Conservation (phyloP, 2,797 vertebrate genomes). For the Lerista edwardsae region DNA sequence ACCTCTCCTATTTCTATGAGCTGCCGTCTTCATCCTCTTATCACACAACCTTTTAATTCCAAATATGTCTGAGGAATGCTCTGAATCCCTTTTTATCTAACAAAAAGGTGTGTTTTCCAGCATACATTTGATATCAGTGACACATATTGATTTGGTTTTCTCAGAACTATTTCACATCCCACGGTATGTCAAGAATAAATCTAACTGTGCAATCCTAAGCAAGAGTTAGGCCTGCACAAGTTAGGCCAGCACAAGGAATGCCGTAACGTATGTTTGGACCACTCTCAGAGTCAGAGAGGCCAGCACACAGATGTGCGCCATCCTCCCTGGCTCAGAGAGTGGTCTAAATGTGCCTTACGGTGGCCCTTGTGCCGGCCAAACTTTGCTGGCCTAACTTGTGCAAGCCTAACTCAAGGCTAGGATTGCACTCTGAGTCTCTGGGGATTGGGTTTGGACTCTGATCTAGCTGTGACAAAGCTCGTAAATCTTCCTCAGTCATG, state of each 20-base stretch:
- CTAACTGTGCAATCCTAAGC: too few relatives aligned
- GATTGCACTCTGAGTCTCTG: too few relatives aligned
- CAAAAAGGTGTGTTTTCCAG: conserved; percentile 23
- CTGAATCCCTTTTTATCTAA: not conserved
- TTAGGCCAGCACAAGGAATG: too few relatives aligned
- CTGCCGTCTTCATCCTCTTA: not conserved
- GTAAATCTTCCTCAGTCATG: not conserved
- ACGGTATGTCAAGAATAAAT: not conserved
- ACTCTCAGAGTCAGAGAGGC: too few relatives aligned
- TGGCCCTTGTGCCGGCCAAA: too few relatives aligned
- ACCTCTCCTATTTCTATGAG: not conserved
- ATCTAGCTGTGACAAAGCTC: not conserved
- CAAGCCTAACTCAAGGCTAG: too few relatives aligned
- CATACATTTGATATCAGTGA: not conserved
- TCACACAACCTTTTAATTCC: not conserved
- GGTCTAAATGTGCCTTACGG: too few relatives aligned
- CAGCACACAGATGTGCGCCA: too few relatives aligned
- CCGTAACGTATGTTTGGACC: too few relatives aligned
- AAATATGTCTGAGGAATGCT: not conserved
- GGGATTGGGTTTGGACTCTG: not conserved
- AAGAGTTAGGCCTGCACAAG: too few relatives aligned
- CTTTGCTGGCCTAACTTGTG: too few relatives aligned
- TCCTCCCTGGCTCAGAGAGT: too few relatives aligned
- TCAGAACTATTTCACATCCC: conserved; percentile 24
- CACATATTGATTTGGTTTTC: conserved; percentile 14